Evolutionary conservation across 2,113 vertebrate species (phyloP), one percentile per base, ranked within the genome.

Genomic region (Macquaria australasica): DNA sequence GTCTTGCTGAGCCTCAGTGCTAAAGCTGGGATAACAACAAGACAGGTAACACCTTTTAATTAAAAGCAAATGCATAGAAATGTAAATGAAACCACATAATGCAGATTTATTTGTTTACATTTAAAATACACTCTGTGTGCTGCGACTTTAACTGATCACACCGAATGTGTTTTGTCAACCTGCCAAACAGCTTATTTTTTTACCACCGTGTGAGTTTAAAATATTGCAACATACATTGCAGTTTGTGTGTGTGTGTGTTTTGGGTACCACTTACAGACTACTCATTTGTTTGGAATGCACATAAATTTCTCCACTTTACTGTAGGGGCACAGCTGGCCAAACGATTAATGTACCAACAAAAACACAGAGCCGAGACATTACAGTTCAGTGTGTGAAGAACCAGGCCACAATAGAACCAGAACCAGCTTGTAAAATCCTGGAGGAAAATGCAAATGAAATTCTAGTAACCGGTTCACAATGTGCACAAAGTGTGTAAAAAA

Each of bases 221-320:
- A 75, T 75, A 50, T 62, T 80, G 78, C 72, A 73, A 79, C 68
- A 82, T 82, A 73, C 55, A 45, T 68, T 89, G 73, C 66, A 63
- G 50, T 28, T 31, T 66, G 7, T 73, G 21, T 70, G 69, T 56
- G 37, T 55, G 64, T 69, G 73, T 20, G 39, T 56, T 10, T 50
- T 25, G 43, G 73, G 79, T 77, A 80, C 68, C 50, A 74, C 59
- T 83, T 83, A 85, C 66, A 64, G 73, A 77, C 84, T 70, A 78
- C 69, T 93, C 92, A 91, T 93, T 93, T 94, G 84, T 91, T 88
- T 94, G 93, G 94, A 96, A 96, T 94, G 89, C 89, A 91, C 89
- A 87, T 92, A 92, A 96, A 95, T 94, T 94, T 93, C 92, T 88
- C 70, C 7, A 75, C 88, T 93, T 92, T 85, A 90, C 89, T 93